These are phyloP conservation scores for Strix occidentalis DNA, from an alignment of 2,797 vertebrate genomes.

Conservation along the genomic window DNA sequence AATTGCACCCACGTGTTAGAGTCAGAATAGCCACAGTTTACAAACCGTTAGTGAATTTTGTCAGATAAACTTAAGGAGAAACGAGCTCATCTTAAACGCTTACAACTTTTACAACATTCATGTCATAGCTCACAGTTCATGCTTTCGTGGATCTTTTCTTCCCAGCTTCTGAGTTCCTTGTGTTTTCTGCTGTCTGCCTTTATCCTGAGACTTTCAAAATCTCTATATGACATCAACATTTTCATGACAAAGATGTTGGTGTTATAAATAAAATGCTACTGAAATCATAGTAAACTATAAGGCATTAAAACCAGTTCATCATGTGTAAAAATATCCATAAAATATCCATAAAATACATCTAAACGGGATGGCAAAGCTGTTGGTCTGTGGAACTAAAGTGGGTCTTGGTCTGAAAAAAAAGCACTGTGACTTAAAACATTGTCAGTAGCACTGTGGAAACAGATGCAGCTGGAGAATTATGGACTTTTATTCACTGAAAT, in stretches of 20 bases:
- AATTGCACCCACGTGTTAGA: not conserved
- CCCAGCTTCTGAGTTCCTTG: not conserved
- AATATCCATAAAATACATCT: not conserved
- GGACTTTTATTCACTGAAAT: not conserved
- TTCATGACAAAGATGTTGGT: not conserved
- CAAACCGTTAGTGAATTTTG: not conserved
- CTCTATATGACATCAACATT: not conserved
- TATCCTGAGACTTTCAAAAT: not conserved
- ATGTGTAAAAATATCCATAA: not conserved
- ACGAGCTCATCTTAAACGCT: not conserved
- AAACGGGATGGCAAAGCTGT: not conserved
- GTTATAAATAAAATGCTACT: not conserved
- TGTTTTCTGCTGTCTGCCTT: not conserved
- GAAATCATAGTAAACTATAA: not conserved
- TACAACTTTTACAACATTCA: not conserved
- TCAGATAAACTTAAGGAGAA: not conserved
- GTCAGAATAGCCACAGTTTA: not conserved
- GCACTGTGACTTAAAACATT: not conserved
- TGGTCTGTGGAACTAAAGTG: not conserved
- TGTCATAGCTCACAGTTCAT: not conserved
- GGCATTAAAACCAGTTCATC: not conserved
- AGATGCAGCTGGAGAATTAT: not conserved
- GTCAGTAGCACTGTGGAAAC: not conserved
- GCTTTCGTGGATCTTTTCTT: not conserved
- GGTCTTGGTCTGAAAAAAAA: not conserved